Percentiles rank a stretch among this genome's conserved stretches.
phyloP scores from a whole-genome alignment of 2,797 vertebrate species.

The Pangasius krempfi region DNA sequence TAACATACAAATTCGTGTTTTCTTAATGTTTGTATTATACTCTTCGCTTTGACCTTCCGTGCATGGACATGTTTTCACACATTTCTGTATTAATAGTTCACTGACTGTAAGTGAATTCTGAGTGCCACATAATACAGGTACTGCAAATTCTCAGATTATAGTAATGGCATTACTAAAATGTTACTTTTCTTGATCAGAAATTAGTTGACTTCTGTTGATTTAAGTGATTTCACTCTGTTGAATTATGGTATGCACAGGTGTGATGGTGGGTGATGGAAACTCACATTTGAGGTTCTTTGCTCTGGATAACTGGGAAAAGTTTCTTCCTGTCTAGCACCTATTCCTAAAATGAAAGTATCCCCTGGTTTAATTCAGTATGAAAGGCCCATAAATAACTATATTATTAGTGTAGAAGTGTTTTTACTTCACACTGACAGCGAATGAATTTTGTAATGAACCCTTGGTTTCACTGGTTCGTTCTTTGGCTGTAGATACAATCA shows the following conservation, averaged over 20 bases:
- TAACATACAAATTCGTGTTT: neutral
- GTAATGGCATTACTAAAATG: neutral
- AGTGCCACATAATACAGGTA: neutral
- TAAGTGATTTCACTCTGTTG: neutral
- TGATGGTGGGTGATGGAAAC: neutral
- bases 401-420: neutral
- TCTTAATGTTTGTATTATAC: neutral
- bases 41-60: neutral
- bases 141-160: neutral
- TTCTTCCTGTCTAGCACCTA: neutral
- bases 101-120: neutral
- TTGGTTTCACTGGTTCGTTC: neutral
- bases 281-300: neutral
- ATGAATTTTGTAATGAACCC: neutral
- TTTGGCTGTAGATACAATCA: neutral
- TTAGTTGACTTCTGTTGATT: neutral
- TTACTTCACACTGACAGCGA: neutral
- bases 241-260: neutral
- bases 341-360: neutral
- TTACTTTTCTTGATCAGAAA: neutral
- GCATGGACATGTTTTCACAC: neutral
- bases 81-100: neutral
- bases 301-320: neutral
- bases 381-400: neutral
- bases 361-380: neutral